Percentiles rank a stretch among this genome's conserved stretches.
Evolutionary conservation across 2,888 invertebrate genomes (phyloP).

Genomic region (Chorisops tibialis): DNA sequence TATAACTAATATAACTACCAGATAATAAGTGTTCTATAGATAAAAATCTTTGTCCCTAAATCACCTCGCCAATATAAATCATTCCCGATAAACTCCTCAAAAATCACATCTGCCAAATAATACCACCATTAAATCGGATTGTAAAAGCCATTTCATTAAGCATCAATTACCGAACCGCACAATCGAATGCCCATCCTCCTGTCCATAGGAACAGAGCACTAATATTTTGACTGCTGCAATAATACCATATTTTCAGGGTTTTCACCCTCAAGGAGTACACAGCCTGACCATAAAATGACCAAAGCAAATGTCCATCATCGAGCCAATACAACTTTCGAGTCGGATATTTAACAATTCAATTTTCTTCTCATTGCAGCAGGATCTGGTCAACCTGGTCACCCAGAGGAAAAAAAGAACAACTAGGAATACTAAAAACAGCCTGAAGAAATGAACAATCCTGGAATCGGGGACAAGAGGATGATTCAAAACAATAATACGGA

Average conservation of each 20-base stretch:
- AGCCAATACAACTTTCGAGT: not conserved
- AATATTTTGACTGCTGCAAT: constrained; percentile 10
- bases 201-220: too few species aligned
- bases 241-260: not conserved
- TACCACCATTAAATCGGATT: too few species aligned
- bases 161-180: too few species aligned
- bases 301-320: constrained; percentile 36
- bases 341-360: constrained; percentile 31
- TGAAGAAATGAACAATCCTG: not conserved
- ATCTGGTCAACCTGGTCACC: constrained; percentile 7
- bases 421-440: not conserved
- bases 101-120: too few species aligned
- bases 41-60: too few species aligned
- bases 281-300: constrained; percentile 37
- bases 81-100: too few species aligned
- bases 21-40: too few species aligned
- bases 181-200: too few species aligned
- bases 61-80: too few species aligned
- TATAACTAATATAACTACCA: too few species aligned
- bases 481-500: constrained; percentile 19
- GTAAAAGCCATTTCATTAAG: too few species aligned
- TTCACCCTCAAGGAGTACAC: not conserved
- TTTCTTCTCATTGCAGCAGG: constrained; percentile 23
- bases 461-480: not conserved
- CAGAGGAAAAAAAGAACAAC: not conserved